Evolutionary conservation across 2,113 vertebrate species (phyloP), one percentile per base, ranked within the genome.

Genomic region (Brachyhypopomus gauderio): DNA sequence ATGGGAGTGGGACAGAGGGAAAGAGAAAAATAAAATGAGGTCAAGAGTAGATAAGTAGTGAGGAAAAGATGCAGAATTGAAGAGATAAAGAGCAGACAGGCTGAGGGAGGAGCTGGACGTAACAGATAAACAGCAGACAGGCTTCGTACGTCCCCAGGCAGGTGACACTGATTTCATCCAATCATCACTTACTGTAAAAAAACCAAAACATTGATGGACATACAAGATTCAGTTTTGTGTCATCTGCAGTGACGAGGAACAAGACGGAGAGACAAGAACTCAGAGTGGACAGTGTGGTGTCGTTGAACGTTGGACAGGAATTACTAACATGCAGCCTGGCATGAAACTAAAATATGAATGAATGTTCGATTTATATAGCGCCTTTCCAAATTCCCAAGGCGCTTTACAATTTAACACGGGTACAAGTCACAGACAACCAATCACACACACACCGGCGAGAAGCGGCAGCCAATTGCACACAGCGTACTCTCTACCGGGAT

Each of bases 141-240:
- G 9, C 25, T n/a, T 38, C 0, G 17, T 3, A 5, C 52, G 52
- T 60, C 74, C 60, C 38, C 12, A 66, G 59, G 52, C 72, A 64
- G 63, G 48, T 81, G 52, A 69, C 83, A 78, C 69, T 78, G 62
- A 81, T 81, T 81, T 81, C 63, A 52, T 81, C 25, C 74, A 59
- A 60, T 41, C 38, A 75, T 64, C 41, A 23, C 55, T 12, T 72
- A 30, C 63, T 70, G 34, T 70, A 70, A 41, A 70, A 52, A 45
- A 52, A 52, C 1, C 1, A 30, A 30, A 70, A 1, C 19, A 41
- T 34, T 22, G 64, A 45, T 27, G 22, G 11, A 8, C 22, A 45
- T n/a, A 59, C 45, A 11, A 48, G 45, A 48, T 59, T 59, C 56
- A 59, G 19, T 19, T 11, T 12, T 52, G 45, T 3, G 9, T 12